These are phyloP conservation scores for Dendrocincla fuliginosa DNA, from an alignment of 2,797 vertebrate species.

Conservation along the genomic window DNA sequence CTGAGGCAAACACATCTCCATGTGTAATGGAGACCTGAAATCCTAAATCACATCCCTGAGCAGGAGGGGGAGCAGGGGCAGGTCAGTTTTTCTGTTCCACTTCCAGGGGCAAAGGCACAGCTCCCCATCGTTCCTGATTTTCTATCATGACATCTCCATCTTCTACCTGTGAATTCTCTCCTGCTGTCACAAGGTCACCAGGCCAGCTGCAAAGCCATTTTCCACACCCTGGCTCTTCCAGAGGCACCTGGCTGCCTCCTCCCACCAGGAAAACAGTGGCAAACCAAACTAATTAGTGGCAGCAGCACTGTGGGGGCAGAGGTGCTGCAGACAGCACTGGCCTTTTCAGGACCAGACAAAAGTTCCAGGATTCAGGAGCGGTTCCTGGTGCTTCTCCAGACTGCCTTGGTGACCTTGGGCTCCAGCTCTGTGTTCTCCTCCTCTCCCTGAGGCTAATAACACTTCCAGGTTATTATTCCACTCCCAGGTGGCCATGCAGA, in stretches of 20 bases:
- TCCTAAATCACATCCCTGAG: rapidly evolving
- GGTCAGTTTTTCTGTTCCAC: background rate
- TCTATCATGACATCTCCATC: background rate
- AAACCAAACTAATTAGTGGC: background rate
- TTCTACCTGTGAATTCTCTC: background rate
- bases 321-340: background rate
- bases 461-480: background rate
- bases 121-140: background rate
- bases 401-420: background rate
- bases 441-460: background rate
- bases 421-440: background rate
- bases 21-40: background rate
- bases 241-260: background rate
- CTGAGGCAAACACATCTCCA: background rate
- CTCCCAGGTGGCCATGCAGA: rapidly evolving
- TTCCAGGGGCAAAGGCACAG: background rate
- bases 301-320: background rate
- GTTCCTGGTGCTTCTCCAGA: background rate
- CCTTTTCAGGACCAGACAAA: background rate
- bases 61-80: background rate
- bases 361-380: background rate
- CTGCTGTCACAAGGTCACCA: background rate
- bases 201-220: background rate
- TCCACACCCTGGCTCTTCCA: background rate
- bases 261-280: background rate